Evolutionary conservation across 2,797 vertebrate genomes (phyloP), one percentile per base, ranked within the genome.

Genomic region (Antennarius maculatus): DNA sequence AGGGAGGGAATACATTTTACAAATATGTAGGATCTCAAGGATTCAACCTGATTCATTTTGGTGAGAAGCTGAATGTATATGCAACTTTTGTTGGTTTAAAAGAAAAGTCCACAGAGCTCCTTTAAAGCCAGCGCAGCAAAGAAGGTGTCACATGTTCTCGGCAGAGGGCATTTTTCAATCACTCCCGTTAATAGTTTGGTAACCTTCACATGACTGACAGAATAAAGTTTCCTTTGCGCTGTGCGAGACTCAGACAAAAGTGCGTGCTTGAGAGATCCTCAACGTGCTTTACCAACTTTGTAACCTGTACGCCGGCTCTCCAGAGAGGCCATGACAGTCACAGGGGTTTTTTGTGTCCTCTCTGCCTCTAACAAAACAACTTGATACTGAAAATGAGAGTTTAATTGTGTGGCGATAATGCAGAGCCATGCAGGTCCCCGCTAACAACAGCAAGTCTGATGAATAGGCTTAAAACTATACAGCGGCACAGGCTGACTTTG

Each of bases 131-230:
- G 42, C 34, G 5, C 42, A 57, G 61, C 17, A 67, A 39, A 45
- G 17, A n/a, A 43, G 17, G 76, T 66, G 74, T 63, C 48, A 49
- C 45, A 42, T 10, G 61, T 54, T 76, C 58, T 78, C 53, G 13
- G 60, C 53, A 43, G 71, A 77, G 69, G 67, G 61, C 66, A n/a
- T 48, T 55, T 14, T 71, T 80, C 67, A 84, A 69, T 79, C 49
- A 14, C 42, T 47, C 34, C 0, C 41, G 42, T 62, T 67, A 61
- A 81, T 66, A 58, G 61, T 70, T 43, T 4, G 12, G 39, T 41
- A 72, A 76, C 85, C 84, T 88, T 86, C 83, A 69, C 18, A 54
- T 60, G 79, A 77, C 52, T 83, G 76, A 78, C 71, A 74, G 74
- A 3, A 0, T 48, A 52, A 71, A 69, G 80, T 48, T 57, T 53